These are phyloP conservation scores for Saccopteryx bilineata DNA, from an alignment of 2,113 vertebrate genomes.

Conservation along the genomic window DNA sequence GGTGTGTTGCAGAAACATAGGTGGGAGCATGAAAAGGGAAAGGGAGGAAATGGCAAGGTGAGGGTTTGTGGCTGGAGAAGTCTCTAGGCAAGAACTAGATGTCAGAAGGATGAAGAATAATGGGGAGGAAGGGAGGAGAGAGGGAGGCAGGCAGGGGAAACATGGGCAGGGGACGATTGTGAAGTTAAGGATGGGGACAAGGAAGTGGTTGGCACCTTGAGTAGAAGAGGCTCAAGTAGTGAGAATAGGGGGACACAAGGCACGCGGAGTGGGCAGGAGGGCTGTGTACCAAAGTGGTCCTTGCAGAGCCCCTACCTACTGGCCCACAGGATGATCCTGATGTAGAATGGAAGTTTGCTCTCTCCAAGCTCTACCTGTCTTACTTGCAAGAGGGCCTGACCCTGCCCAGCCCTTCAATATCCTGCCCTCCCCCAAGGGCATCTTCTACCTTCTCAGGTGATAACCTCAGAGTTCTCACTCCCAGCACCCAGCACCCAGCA, in stretches of 20 bases:
- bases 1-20: background rate
- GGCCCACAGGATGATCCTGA: slow-evolving; percentile 92
- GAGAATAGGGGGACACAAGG: background rate
- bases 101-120: background rate
- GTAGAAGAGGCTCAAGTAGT: background rate
- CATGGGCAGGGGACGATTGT: background rate
- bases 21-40: background rate
- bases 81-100: background rate
- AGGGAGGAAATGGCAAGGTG: background rate
- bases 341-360: slow-evolving; percentile 96
- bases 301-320: background rate
- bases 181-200: background rate
- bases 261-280: background rate
- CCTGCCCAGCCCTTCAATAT: slow-evolving; percentile 94
- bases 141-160: no score
- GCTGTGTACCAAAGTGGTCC: background rate
- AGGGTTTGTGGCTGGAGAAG: background rate
- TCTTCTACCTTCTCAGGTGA: slow-evolving; percentile 92
- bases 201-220: background rate
- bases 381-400: slow-evolving; percentile 95
- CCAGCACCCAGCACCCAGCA: background rate
- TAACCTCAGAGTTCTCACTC: background rate
- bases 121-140: background rate
- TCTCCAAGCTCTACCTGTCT: slow-evolving; percentile 94
- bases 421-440: slow-evolving; percentile 93